Evolutionary conservation across 2,888 invertebrate species (phyloP), one percentile per base, ranked within the genome.

Genomic region (Trichogramma dendrolimi): DNA sequence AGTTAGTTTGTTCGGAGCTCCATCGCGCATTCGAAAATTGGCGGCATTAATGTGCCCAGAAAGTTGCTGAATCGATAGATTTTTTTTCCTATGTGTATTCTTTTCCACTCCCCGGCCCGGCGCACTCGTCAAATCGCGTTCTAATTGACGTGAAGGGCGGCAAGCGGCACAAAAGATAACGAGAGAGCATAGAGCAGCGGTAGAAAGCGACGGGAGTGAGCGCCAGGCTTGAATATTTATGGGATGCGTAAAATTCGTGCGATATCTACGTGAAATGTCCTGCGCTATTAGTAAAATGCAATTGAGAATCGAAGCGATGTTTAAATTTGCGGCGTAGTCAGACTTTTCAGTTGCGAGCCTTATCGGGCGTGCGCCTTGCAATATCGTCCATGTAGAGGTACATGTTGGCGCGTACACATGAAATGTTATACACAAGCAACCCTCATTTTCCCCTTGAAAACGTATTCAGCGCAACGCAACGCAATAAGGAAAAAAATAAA

Each of bases 141-240:
- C 58, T 63, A 67, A 63, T 63, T 63, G 65, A 65, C 60, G 58
- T 58, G 60, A 8, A 57, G 40, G 8, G 27, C 5, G 44, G 14
- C 38, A 44, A 41, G 46, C 38, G 51, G 27, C 38, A 44, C 27
- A 51, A 27, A 55, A 44, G n/a, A 11, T n/a, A 27, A 48, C 42
- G 51, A 44, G 50, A 44, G 60, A 52, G 62, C 53, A 58, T 50
- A 52, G 67, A 67, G 60, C 63, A 71, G 69, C 67, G 61, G 53
- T 63, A 65, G 48, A 59, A 55, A 39, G 65, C 61, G 67, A 63
- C 27, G 66, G 66, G 60, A 66, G 50, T 55, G 40, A 55, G 62
- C 27, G 27, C 27, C 27, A 27, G 4, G 38, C 51, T 43, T 56
- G 59, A 63, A 57, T 63, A 56, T 63, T 59, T 63, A 53, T 61